Base-by-base conservation (phyloP, 2,888 invertebrate species). In the Oscheius myriophilus region DNA sequence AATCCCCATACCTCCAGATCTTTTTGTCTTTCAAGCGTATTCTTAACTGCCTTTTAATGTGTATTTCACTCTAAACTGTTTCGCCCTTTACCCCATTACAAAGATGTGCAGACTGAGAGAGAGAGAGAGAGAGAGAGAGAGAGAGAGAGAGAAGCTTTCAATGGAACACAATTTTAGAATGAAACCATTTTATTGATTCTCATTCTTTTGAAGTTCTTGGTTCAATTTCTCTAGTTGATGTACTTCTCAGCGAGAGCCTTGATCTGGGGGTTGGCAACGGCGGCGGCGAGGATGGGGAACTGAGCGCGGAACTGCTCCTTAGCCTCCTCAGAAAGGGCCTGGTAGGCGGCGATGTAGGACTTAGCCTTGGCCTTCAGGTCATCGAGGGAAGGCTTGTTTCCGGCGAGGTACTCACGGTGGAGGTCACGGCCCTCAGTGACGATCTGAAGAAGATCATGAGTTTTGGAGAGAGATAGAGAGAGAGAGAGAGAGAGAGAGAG, bases 221-320 rank as follows among this genome's bases (percentile, higher is more conserved):
- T 57, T 57, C 41, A 46, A 61, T 61, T 21, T n/a, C 61, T 25
- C 14, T 41, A 65, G 54, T 65, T 55, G 66, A 66, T 21, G 66
- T 58, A 66, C 41, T 66, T 66, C 26, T 66, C 66, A 33, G 52
- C 52, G 18, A 66, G 49, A 25, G 33, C 49, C 58, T 66, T 57
- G 58, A 66, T 51, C 66, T 66, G 41, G 33, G 39, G 42, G 43
- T 66, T 53, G 45, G 57, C 45, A 25, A 51, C 39, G 68, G 84
- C 73, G 51, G 67, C 70, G 72, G 84, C 80, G 69, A 85, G 75
- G 70, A 85, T 83, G 68, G 84, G 84, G 82, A 85, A 74, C 55
- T 82, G 51, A 12, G 23, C 42, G 70, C 75, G 72, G 82, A 78
- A 79, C 54, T 80, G 69, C 52, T 58, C 73, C 76, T 85, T 85